Evolutionary conservation across 2,888 invertebrate genomes (phyloP), one percentile per base, ranked within the genome.

Genomic region (Pteria penguin): DNA sequence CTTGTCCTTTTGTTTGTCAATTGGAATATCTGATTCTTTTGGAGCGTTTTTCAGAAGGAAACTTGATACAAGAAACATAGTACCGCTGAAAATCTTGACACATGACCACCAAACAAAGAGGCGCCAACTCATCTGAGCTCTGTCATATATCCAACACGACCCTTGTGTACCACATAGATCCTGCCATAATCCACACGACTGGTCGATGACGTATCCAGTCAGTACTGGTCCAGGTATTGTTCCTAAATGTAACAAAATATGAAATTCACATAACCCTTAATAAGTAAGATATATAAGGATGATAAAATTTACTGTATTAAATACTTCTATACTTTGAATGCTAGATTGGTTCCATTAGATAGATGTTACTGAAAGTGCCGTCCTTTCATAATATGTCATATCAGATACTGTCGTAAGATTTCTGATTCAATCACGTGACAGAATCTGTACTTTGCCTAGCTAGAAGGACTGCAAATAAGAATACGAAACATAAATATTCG

Each of bases 141-240:
- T 94, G 89, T 95, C 94, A 84, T 95, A 95, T 32, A 95, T 90
- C 93, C 95, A 95, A 83, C 95, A 95, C 85, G 95, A 95, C 8
- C 95, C 95, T 45, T 91, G 93, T 29, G 93, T 92, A 1, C 93
- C 94, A 85, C 95, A 95, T 2, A 94, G 94, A 72, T 94, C 92
- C 55, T 94, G 94, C 95, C 95, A 95, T 29, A 95, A 93, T 33
- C 95, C 86, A 81, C 95, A 95, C 0, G 95, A 94, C 4, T 94
- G 93, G 88, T 95, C 95, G 93, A 96, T 95, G 68, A 95, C 93
- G n/a, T 94, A 93, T 0, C 95, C 95, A 86, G 95, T 96, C 65
- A 95, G 91, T 69, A 95, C 94, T 0, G 95, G 95, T 1, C 95
- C 95, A 0, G 95, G 95, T 79, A 95, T 83, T 1, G 86, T 84